A percentile compares a stretch with the other conserved stretches of the same genome.
Evolutionary conservation across 2,797 vertebrate species (phyloP).

Genomic region (Phataginus tricuspis): DNA sequence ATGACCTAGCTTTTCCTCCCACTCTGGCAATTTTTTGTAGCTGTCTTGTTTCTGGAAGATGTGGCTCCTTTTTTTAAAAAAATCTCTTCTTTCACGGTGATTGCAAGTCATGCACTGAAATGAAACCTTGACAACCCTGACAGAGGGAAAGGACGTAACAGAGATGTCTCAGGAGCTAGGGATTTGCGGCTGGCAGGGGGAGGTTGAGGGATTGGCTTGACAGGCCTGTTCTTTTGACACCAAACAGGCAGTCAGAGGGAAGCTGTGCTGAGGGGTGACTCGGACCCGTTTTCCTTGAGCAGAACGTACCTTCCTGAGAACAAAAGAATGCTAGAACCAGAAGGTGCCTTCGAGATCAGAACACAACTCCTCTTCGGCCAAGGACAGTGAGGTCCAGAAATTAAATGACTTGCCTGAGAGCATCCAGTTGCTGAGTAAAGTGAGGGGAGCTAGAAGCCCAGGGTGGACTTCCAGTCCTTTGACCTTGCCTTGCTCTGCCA

Average conservation of each 20-base stretch:
- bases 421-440: neutral
- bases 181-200: neutral
- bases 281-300: neutral
- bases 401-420: neutral
- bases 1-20: neutral
- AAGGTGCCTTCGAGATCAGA: neutral
- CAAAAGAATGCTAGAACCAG: neutral
- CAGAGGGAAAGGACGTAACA: neutral
- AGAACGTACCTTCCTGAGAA: neutral
- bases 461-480: neutral
- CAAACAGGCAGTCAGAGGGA: neutral
- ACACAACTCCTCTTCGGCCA: neutral
- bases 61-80: neutral
- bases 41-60: neutral
- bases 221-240: neutral
- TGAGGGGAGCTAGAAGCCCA: neutral
- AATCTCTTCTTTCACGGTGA: neutral
- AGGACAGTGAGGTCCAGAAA: neutral
- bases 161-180: neutral
- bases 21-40: neutral
- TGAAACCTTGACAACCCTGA: neutral
- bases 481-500: neutral
- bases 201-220: neutral
- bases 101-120: neutral
- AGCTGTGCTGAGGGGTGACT: fast-evolving